These are phyloP conservation scores for Diadegma fenestrale DNA, from an alignment of 2,888 invertebrate species.

Conservation along the genomic window DNA sequence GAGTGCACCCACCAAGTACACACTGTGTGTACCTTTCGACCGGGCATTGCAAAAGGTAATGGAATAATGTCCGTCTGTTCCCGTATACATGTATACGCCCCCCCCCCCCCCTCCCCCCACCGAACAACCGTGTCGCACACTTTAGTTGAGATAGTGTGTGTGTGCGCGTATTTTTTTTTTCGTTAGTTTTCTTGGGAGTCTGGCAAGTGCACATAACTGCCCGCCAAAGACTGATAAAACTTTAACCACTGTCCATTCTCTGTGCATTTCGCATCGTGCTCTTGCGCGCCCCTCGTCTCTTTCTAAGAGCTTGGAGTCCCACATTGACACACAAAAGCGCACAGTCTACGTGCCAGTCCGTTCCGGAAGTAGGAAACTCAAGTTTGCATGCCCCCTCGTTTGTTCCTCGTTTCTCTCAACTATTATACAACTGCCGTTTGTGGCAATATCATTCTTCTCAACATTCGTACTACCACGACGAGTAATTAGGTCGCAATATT, in stretches of 20 bases:
- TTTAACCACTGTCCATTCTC: conserved; percentile 62
- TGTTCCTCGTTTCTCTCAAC: conserved; percentile 45
- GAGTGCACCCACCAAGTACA: no score
- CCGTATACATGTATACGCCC: conserved; percentile 1
- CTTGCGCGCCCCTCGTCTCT: conserved; percentile 22
- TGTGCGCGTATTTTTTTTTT: conserved; percentile 2
- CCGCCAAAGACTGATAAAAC: conserved; percentile 64
- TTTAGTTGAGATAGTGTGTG: conserved; percentile 33
- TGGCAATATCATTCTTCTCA: conserved; percentile 36
- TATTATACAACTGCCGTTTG: conserved; percentile 41
- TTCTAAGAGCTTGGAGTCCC: conserved; percentile 14
- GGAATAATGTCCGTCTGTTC: background rate
- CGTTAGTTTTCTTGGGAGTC: conserved; percentile 16
- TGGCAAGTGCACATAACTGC: conserved; percentile 39
- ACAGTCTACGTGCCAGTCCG: conserved; percentile 24
- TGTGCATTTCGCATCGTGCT: conserved; percentile 12
- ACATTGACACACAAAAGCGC: conserved; percentile 11
- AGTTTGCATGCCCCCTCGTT: conserved; percentile 56
- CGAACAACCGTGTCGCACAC: conserved; percentile 4
- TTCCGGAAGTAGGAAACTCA: conserved; percentile 49
- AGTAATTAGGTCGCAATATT: conserved; percentile 43
- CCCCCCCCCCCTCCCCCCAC: background rate
- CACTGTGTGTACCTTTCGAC: no score
- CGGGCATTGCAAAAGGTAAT: no score
- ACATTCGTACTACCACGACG: conserved; percentile 20